Evolutionary conservation across 2,888 invertebrate species (phyloP).

Genomic region (Clanis bilineata): DNA sequence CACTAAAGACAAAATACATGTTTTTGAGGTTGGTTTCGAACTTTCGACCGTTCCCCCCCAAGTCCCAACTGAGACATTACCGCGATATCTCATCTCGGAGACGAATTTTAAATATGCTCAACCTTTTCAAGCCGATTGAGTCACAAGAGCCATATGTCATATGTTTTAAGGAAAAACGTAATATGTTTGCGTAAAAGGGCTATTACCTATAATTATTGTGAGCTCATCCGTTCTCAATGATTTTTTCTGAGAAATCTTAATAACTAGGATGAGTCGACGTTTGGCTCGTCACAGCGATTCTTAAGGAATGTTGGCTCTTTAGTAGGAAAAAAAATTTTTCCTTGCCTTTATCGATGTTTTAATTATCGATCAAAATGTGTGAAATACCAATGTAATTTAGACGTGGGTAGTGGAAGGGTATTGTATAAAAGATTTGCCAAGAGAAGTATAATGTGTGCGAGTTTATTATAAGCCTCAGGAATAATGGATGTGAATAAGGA

Average conservation of each 20-base stretch:
- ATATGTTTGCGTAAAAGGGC: not conserved
- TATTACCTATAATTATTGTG: constrained; percentile 54
- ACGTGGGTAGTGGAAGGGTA: too few relatives aligned
- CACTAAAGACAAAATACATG: too few relatives aligned
- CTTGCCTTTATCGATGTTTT: not conserved
- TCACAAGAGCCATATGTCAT: not conserved
- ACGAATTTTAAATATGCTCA: too few relatives aligned
- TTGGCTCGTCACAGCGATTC: constrained; percentile 18
- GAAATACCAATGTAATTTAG: too few relatives aligned
- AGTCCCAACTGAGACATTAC: too few relatives aligned
- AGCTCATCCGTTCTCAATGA: constrained; percentile 48
- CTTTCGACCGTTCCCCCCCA: too few relatives aligned
- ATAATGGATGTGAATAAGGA: too few relatives aligned
- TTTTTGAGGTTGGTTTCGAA: too few relatives aligned
- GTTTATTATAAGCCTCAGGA: too few relatives aligned
- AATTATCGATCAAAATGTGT: not conserved
- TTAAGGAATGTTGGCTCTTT: constrained; percentile 15
- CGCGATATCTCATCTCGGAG: too few relatives aligned
- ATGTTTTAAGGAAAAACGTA: constrained; percentile 32
- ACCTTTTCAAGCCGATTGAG: not conserved
- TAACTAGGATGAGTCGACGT: constrained; percentile 20
- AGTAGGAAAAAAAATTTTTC: not conserved
- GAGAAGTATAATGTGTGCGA: too few relatives aligned
- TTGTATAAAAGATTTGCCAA: too few relatives aligned
- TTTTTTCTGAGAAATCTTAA: constrained; percentile 36